phyloP scores from a whole-genome alignment of 2,888 invertebrate genomes.

The Epirrhoe alternata region DNA sequence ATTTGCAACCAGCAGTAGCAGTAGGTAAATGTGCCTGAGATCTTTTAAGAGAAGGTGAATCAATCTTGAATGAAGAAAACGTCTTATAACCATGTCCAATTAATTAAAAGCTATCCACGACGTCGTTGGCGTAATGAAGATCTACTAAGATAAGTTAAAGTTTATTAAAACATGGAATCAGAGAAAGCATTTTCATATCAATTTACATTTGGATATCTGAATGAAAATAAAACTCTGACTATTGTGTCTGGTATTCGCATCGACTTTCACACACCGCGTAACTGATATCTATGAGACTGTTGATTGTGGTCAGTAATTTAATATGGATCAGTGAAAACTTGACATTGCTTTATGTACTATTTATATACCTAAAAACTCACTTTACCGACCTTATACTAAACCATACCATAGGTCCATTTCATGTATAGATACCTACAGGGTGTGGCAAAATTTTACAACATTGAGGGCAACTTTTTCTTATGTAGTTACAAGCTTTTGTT shows the following conservation, averaged over 20 bases:
- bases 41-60: no score
- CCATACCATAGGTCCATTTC: no score
- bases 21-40: no score
- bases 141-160: neutral
- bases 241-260: slow-evolving; percentile 43
- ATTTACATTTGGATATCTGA: slow-evolving; percentile 49
- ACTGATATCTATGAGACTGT: slow-evolving; percentile 52
- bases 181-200: slow-evolving; percentile 51
- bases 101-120: neutral
- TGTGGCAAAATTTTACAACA: no score
- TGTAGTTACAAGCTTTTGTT: no score
- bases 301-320: slow-evolving; percentile 47
- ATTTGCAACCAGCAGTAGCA: no score
- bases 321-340: slow-evolving; percentile 40
- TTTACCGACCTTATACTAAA: no score
- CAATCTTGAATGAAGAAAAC: neutral
- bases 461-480: neutral
- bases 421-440: no score
- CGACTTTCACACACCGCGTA: slow-evolving; percentile 54
- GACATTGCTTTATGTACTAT: slow-evolving; percentile 20
- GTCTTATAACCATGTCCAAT: neutral
- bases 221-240: slow-evolving; percentile 49
- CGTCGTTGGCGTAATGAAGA: neutral
- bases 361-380: neutral
- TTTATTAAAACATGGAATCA: slow-evolving; percentile 26